Evolutionary conservation across 2,113 vertebrate species (phyloP), one percentile per base, ranked within the genome.

Genomic region (Zingel zingel): DNA sequence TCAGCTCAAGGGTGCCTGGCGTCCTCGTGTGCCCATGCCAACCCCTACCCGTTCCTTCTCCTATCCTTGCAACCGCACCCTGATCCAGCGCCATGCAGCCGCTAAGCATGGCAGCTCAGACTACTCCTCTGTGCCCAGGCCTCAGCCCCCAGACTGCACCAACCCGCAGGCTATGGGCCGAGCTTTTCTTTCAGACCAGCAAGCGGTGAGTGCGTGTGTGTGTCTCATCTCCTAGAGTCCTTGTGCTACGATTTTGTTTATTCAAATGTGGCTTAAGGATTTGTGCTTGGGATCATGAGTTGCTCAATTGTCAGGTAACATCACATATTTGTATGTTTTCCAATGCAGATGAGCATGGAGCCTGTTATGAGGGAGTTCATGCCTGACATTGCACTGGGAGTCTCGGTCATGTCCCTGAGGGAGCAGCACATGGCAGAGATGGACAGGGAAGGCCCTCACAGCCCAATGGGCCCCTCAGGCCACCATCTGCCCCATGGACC

Each of bases 371-470:
- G 98, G 59, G 98, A 99, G 72, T 96, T 98, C 91, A 98, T 99
- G 98, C 98, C 98, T 14, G 98, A 99, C 85, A 99, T 99, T 0
- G 98, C 98, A 0, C 97, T 99, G 94, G 98, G 98, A 0, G 97
- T 99, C 57, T 98, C 98, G 1, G 96, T 97, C 4, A 95, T 99
- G 95, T 97, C 97, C 51, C 93, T 99, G 68, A 98, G 98, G 89
- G 98, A 99, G 76, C 96, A 97, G 78, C 96, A 97, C 48, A 92
- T 98, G 84, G 96, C 97, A 0, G 98, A 99, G 87, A 95, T 96
- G 21, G 97, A 99, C 78, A 95, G 97, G 2, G 97, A 99, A 36
- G 65, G 96, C 23, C 96, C 86, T 92, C 96, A 93, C 91, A 91
- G 91, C 70, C 96, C 0, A 85, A 92, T 94, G 94, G 90, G 96